A percentile compares a stretch with the other conserved stretches of the same genome.
phyloP scores from a whole-genome alignment of 2,888 invertebrate species.

The Smittia aterrima region DNA sequence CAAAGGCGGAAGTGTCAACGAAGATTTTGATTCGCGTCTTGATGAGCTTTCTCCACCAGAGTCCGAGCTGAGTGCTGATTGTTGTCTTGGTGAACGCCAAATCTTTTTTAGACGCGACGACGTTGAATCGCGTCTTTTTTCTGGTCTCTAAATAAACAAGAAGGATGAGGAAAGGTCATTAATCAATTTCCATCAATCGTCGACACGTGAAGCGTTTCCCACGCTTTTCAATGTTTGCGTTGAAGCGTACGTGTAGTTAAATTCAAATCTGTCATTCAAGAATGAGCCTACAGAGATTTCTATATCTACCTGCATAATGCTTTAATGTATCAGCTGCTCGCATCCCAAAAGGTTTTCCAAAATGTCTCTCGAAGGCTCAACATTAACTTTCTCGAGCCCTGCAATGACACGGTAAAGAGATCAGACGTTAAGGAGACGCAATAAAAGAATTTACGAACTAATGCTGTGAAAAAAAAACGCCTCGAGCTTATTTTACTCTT shows the following conservation, averaged over 20 bases:
- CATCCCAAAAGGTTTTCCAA: constrained; percentile 4
- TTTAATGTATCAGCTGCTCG: background rate
- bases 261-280: too few relatives aligned
- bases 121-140: constrained; percentile 53
- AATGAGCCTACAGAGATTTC: background rate
- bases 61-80: constrained; percentile 54
- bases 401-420: background rate
- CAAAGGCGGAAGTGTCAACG: constrained; percentile 42
- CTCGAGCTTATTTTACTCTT: too few relatives aligned
- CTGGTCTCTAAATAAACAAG: constrained; percentile 50
- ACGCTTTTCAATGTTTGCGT: background rate
- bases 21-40: constrained; percentile 49
- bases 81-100: constrained; percentile 55
- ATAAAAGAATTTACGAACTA: too few relatives aligned
- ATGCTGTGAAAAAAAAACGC: too few relatives aligned
- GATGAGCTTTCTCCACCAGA: constrained; percentile 58
- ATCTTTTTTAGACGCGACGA: constrained; percentile 53
- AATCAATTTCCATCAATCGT: background rate
- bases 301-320: background rate
- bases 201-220: background rate
- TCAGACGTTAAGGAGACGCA: too few relatives aligned
- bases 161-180: background rate
- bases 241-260: background rate
- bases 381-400: background rate
- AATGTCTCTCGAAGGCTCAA: background rate